Conservation (phyloP, 2,888 invertebrate species). For the Leptinotarsa peninsularis region DNA sequence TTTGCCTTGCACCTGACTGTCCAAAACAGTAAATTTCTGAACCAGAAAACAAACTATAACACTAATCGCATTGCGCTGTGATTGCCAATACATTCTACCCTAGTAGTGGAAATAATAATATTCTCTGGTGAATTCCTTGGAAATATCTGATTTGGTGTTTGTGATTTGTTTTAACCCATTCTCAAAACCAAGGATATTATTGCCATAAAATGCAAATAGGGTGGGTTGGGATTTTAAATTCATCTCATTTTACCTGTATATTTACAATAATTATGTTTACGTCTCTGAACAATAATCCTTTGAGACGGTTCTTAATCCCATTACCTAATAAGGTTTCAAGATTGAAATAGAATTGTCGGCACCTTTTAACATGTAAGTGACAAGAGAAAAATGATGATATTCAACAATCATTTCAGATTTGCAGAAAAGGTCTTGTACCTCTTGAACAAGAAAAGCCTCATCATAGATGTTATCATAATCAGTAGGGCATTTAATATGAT, state of each 20-base stretch:
- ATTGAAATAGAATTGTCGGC: not conserved
- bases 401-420: not conserved
- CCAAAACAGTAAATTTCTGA: too few relatives aligned
- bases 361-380: not conserved
- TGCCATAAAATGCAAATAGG: conserved; percentile 1
- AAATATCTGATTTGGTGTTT: not conserved
- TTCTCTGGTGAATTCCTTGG: too few relatives aligned
- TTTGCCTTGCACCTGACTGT: too few relatives aligned
- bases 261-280: conserved; percentile 18
- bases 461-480: too few relatives aligned
- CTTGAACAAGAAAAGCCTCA: too few relatives aligned
- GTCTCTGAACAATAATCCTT: not conserved
- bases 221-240: not conserved
- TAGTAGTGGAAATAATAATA: too few relatives aligned
- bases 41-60: too few relatives aligned
- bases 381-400: not conserved
- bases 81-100: too few relatives aligned
- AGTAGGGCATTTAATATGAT: too few relatives aligned
- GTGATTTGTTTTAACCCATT: not conserved
- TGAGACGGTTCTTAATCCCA: not conserved
- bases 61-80: too few relatives aligned
- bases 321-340: conserved; percentile 7
- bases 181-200: not conserved
- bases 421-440: not conserved
- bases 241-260: conserved; percentile 1